Evolutionary conservation across 2,888 invertebrate genomes (phyloP), one percentile per base, ranked within the genome.

Genomic region (Leptopilina drosophilae): DNA sequence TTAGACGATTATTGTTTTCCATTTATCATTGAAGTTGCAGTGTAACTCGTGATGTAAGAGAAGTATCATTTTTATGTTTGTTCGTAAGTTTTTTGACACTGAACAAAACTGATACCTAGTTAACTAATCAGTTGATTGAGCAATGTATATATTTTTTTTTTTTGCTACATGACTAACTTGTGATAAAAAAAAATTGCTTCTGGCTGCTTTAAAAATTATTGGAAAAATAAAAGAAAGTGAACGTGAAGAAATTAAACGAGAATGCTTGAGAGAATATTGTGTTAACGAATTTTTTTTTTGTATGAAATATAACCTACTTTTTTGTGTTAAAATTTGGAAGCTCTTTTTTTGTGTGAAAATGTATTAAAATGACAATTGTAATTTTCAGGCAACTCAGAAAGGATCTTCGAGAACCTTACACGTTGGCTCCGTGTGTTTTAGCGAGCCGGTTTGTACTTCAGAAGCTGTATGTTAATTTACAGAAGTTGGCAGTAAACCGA

Each of bases 371-470:
- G 12, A 7, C 1, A 53, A 33, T 65, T 46, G 49, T 49, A 79
- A 77, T 81, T 85, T 81, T 11, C 78, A 91, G 91, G 85, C 87
- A 79, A 82, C 90, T 56, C 88, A 88, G 40, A 91, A 90, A 79
- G 87, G 88, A 67, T 86, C 87, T 49, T 80, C 88, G 4, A 88
- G 91, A 64, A 84, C 85, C 0, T 69, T 91, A 14, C 89, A 90
- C 33, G 77, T 87, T 15, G 87, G 90, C 9, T 82, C 87, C 67
- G 82, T 87, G n/a, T 87, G 87, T 75, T 85, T 88, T 20, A 73
- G 33, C 73, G 73, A 73, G 73, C 56, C n/a, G 73, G 73, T 73
- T 73, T 14, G 73, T 73, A 73, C 56, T 33, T 33, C 26, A 53
- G 73, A 73, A 11, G 33, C 56, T 73, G 73, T 73, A 73, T 73